Evolutionary conservation across 2,113 vertebrate species (phyloP).

Genomic region (Oreotrochilus melanogaster): DNA sequence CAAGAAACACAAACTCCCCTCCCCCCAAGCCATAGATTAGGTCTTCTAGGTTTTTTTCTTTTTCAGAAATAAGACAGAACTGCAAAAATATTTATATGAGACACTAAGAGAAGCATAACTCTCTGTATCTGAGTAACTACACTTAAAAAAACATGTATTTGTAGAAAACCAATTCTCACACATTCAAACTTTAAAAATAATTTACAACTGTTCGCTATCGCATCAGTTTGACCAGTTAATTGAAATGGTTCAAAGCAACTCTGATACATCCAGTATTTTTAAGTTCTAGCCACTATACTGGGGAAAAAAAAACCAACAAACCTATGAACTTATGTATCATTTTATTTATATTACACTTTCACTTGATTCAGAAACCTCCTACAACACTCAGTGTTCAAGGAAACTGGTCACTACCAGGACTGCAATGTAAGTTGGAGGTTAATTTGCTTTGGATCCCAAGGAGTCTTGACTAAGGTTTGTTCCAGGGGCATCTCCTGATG

Average conservation of each 20-base stretch:
- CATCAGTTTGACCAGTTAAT: neutral
- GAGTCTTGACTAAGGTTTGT: neutral
- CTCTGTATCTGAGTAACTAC: neutral
- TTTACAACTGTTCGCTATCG: neutral
- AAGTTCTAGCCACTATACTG: neutral
- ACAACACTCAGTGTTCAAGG: neutral
- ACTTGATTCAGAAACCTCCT: neutral
- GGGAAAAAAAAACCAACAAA: neutral
- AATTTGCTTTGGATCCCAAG: neutral
- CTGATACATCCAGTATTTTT: neutral
- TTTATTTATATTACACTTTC: neutral
- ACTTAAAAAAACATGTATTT: neutral
- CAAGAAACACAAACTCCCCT: slow-evolving; percentile 10
- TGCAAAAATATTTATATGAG: slow-evolving; percentile 3
- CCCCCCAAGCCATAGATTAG: neutral
- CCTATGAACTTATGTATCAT: rapidly evolving
- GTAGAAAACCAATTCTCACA: neutral
- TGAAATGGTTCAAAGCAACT: neutral
- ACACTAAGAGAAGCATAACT: neutral
- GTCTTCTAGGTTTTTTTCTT: neutral
- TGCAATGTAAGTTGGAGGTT: rapidly evolving
- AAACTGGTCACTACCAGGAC: neutral
- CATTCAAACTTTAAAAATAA: neutral
- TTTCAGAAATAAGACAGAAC: neutral
- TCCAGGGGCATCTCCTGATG: rapidly evolving